Conservation (phyloP, 2,888 invertebrate species). For the Fragum whitleyi region DNA sequence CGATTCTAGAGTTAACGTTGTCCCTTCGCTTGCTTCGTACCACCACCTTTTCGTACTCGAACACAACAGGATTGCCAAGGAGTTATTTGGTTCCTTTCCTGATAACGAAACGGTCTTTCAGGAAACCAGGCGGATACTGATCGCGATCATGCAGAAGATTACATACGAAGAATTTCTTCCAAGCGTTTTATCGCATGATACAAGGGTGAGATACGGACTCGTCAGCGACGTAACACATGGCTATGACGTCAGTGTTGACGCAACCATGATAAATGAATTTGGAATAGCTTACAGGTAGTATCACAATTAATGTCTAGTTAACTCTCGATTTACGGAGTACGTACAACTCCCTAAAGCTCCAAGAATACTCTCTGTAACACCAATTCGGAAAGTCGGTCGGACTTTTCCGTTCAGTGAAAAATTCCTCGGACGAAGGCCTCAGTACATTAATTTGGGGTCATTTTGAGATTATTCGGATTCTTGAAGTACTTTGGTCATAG, state of each 20-base stretch:
- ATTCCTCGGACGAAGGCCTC: too few relatives aligned
- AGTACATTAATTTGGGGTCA: too few relatives aligned
- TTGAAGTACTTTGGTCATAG: too few relatives aligned
- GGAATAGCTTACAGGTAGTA: too few relatives aligned
- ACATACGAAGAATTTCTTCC: conserved; percentile 34
- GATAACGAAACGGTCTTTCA: conserved; percentile 22
- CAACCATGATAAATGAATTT: conserved; percentile 25
- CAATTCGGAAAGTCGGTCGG: too few relatives aligned
- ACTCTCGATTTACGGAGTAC: too few relatives aligned
- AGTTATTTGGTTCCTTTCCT: conserved; percentile 35
- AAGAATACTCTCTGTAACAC: too few relatives aligned
- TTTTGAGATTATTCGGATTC: too few relatives aligned
- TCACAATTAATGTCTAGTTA: too few relatives aligned
- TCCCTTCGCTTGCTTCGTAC: conserved; percentile 61
- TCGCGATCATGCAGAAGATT: conserved; percentile 32
- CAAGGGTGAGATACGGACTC: background rate
- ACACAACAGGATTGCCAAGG: conserved; percentile 66
- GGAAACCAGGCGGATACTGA: conserved; percentile 11
- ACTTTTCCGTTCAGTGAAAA: too few relatives aligned
- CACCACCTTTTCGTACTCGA: conserved; percentile 67
- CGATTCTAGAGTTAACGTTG: conserved; percentile 69
- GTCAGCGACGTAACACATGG: conserved; percentile 86
- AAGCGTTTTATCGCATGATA: background rate
- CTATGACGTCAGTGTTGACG: background rate
- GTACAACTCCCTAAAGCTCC: too few relatives aligned